A percentile compares a stretch with the other conserved stretches of the same genome.
phyloP scores from a whole-genome alignment of 2,797 vertebrate species.

The Lagodon rhomboides region DNA sequence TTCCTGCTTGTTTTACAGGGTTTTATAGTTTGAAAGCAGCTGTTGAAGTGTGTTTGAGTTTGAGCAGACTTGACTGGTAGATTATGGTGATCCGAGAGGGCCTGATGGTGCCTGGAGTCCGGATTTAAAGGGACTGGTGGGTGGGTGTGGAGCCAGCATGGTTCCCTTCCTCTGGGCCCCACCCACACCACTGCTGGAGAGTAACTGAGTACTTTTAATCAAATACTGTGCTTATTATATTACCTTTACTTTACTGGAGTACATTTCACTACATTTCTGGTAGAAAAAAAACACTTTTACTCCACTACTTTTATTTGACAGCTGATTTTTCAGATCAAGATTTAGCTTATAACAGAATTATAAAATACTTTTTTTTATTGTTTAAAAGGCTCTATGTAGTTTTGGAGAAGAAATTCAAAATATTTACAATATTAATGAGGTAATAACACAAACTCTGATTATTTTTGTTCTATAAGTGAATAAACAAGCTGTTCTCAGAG shows the following conservation, averaged over 20 bases:
- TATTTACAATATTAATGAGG: no score
- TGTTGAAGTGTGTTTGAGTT: accelerated
- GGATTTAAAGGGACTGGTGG: conserved; percentile 63
- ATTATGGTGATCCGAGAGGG: conserved; percentile 14
- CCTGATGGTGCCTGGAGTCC: conserved; percentile 7
- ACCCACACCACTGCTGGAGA: conserved; percentile 43
- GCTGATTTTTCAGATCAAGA: neutral
- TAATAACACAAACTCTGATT: no score
- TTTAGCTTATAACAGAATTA: neutral
- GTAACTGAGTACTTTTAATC: neutral
- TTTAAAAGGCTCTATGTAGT: no score
- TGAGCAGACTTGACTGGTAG: neutral
- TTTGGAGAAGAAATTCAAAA: no score
- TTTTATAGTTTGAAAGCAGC: accelerated
- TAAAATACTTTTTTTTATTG: no score
- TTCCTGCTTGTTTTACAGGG: accelerated
- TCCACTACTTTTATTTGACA: neutral
- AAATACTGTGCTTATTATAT: neutral
- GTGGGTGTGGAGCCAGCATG: conserved; percentile 66
- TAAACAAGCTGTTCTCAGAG: no score
- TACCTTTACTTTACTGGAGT: neutral
- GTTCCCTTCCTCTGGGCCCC: conserved; percentile 47
- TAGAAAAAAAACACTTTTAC: neutral
- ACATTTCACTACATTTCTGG: neutral
- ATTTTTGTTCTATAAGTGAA: no score